A percentile compares a stretch with the other conserved stretches of the same genome.
phyloP scores from a whole-genome alignment of 2,888 invertebrate genomes.

The Agonopterix arenella region DNA sequence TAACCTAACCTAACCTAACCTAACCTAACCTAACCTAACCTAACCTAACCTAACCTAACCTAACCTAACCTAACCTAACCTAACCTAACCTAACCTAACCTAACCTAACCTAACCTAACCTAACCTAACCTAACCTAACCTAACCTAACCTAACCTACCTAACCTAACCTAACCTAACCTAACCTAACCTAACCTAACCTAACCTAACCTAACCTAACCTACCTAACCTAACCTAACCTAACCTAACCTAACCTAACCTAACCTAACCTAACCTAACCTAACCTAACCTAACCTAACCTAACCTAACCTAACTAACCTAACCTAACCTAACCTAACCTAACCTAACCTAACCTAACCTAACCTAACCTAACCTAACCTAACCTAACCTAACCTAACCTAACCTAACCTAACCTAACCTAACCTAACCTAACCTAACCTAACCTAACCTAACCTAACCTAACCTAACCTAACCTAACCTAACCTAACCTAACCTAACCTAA shows the following conservation, averaged over 20 bases:
- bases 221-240: slow-evolving; percentile 15
- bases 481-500: slow-evolving; percentile 19
- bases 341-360: slow-evolving; percentile 13
- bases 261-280: slow-evolving; percentile 20
- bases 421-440: slow-evolving; percentile 20
- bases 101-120: slow-evolving; percentile 18
- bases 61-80: slow-evolving; percentile 8
- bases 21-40: slow-evolving; percentile 13
- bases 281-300: slow-evolving; percentile 12
- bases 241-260: slow-evolving; percentile 16
- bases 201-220: slow-evolving; percentile 20
- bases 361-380: slow-evolving; percentile 20
- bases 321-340: slow-evolving; percentile 20
- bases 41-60: slow-evolving; percentile 20
- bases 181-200: slow-evolving; percentile 16
- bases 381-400: slow-evolving; percentile 16
- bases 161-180: slow-evolving; percentile 18
- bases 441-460: slow-evolving; percentile 13
- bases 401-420: slow-evolving; percentile 15
- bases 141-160: slow-evolving; percentile 20
- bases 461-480: slow-evolving; percentile 20
- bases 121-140: slow-evolving; percentile 15
- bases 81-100: slow-evolving; percentile 20
- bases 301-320: slow-evolving; percentile 21
- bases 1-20: slow-evolving; percentile 17